phyloP scores from a whole-genome alignment of 2,113 vertebrate species.

The Bubalus kerabau region DNA sequence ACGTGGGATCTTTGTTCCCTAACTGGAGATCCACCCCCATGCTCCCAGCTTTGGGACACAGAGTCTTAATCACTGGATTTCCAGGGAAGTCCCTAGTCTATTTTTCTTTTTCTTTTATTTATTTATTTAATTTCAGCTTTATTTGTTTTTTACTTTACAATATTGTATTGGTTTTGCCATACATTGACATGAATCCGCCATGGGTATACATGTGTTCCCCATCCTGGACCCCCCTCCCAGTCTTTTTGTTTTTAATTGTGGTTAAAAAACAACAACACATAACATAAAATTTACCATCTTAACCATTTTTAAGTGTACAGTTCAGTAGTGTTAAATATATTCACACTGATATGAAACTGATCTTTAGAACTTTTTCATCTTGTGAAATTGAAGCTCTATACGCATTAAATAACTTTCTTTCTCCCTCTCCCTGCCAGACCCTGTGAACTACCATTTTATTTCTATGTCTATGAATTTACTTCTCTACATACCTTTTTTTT shows the following conservation, averaged over 20 bases:
- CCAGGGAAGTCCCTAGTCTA: neutral
- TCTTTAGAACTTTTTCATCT: neutral
- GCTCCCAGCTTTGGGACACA: neutral
- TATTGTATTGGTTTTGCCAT: no score
- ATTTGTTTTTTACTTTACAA: no score
- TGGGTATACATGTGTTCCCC: no score
- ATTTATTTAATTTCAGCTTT: no score
- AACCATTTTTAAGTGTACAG: neutral
- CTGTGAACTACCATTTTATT: neutral
- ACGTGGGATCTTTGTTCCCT: neutral
- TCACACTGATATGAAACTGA: neutral
- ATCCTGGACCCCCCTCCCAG: no score
- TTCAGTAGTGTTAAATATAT: neutral
- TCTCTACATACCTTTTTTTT: neutral
- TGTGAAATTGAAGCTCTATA: neutral
- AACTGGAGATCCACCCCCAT: neutral
- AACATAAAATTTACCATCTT: neutral
- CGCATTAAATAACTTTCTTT: neutral
- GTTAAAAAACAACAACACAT: neutral
- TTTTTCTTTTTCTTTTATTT: neutral
- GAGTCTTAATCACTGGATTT: neutral
- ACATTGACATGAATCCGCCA: no score
- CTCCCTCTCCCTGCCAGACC: neutral
- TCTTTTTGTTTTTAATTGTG: neutral
- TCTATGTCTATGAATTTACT: neutral